These are phyloP conservation scores for Apostichopus parvimensis DNA, from an alignment of 35 echinoderm and acorn worm genomes.

Conservation along the genomic window DNA sequence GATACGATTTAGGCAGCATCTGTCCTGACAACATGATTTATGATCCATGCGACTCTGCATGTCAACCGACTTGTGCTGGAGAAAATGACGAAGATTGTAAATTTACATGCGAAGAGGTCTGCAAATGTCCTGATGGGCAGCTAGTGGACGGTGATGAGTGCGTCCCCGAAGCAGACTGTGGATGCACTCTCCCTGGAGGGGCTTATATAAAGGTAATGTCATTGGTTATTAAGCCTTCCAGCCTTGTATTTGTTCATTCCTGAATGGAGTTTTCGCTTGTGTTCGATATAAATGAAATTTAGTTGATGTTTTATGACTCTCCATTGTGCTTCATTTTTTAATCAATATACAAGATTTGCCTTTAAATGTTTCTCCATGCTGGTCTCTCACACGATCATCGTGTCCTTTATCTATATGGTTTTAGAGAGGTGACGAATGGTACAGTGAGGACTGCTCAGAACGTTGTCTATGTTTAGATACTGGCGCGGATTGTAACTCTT, in stretches of 20 bases:
- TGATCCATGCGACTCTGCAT: constrained; percentile 63
- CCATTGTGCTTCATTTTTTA: too few relatives aligned
- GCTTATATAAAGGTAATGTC: constrained; percentile 56
- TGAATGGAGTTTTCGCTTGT: too few relatives aligned
- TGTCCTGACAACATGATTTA: constrained; percentile 68
- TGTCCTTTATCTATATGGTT: neutral
- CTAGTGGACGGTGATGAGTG: constrained; percentile 71
- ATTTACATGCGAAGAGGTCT: constrained; percentile 65
- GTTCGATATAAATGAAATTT: too few relatives aligned
- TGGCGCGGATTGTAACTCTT: constrained; percentile 8
- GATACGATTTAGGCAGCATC: constrained; percentile 32
- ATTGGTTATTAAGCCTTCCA: neutral
- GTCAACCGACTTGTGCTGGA: constrained; percentile 64
- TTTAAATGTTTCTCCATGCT: too few relatives aligned
- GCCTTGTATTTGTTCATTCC: too few relatives aligned
- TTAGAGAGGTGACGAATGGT: neutral
- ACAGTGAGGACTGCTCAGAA: constrained; percentile 22
- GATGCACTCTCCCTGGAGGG: constrained; percentile 60
- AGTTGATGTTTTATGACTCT: too few relatives aligned
- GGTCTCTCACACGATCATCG: too few relatives aligned
- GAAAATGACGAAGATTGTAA: constrained; percentile 30
- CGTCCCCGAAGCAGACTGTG: constrained; percentile 68
- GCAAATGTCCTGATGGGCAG: constrained; percentile 68
- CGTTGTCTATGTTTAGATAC: constrained; percentile 52
- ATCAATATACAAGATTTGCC: too few relatives aligned